Percentiles rank a stretch among this genome's conserved stretches.
These are phyloP conservation scores for Amphipyra tragopoginis DNA, from an alignment of 2,888 invertebrate genomes.

Conservation along the genomic window DNA sequence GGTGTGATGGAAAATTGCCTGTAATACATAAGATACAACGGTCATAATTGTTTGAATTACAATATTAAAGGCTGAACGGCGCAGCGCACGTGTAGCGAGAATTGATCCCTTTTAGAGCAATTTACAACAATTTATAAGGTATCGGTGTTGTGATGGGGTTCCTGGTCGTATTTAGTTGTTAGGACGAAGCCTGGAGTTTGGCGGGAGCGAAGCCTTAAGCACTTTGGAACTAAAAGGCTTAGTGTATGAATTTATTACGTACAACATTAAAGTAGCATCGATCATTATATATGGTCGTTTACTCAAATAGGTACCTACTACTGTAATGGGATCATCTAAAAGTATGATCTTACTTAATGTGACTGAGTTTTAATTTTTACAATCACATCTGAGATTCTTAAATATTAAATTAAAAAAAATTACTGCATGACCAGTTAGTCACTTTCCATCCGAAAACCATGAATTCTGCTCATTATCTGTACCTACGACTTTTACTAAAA, in stretches of 20 bases:
- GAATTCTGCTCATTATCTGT: no score
- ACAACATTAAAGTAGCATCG: not conserved
- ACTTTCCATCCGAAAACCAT: no score
- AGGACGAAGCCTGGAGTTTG: not conserved
- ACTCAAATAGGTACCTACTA: no score
- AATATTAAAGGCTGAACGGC: slow-evolving; percentile 61
- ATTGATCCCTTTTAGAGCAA: slow-evolving; percentile 75
- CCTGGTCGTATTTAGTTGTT: slow-evolving; percentile 32
- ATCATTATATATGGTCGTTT: not conserved
- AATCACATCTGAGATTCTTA: no score
- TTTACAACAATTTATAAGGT: slow-evolving; percentile 71
- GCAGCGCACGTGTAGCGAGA: slow-evolving; percentile 62
- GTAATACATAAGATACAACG: slow-evolving; percentile 70
- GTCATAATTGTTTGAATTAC: slow-evolving; percentile 75
- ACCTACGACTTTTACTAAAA: no score
- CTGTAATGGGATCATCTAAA: no score
- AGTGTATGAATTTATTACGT: slow-evolving; percentile 8
- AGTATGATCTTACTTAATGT: no score
- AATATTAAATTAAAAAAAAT: no score
- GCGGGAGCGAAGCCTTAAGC: not conserved
- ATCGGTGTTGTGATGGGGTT: slow-evolving; percentile 58
- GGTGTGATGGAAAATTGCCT: slow-evolving; percentile 78
- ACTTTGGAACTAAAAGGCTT: not conserved
- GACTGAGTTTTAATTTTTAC: no score
- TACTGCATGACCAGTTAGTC: no score